Percentiles rank a stretch among this genome's conserved stretches.
phyloP scores from a whole-genome alignment of 30 jellyfish, hydroid and myxozoan species.

The Rhopilema esculentum region DNA sequence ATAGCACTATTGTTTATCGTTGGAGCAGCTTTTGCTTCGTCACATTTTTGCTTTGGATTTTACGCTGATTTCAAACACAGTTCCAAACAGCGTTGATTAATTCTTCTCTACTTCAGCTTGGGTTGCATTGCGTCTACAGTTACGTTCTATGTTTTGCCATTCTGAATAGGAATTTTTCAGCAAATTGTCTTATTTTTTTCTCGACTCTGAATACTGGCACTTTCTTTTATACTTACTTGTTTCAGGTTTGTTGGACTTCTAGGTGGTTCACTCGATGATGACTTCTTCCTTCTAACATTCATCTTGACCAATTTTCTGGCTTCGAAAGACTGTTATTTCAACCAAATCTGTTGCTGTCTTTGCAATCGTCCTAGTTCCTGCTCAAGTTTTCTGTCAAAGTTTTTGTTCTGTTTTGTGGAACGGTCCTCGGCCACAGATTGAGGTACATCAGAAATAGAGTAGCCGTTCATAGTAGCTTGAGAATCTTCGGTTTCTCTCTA shows the following conservation, averaged over 20 bases:
- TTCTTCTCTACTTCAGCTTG: too few species aligned
- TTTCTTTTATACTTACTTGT: neutral
- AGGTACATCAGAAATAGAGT: neutral
- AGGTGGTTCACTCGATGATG: neutral
- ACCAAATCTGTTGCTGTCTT: constrained; percentile 29
- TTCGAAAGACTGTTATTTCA: constrained; percentile 17
- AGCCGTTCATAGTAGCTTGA: neutral
- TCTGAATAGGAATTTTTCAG: neutral
- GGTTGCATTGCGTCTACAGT: too few species aligned
- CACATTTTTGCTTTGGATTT: too few species aligned
- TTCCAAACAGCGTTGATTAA: too few species aligned
- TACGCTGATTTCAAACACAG: too few species aligned
- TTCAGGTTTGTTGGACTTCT: neutral
- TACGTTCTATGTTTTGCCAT: too few species aligned
- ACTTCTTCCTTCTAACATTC: neutral
- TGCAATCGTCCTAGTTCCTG: constrained; percentile 2
- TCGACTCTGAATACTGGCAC: neutral
- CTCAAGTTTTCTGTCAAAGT: constrained; percentile 4
- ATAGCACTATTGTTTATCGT: too few species aligned
- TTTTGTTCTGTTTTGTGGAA: constrained; percentile 11
- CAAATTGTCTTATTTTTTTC: neutral
- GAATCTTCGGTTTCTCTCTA: neutral
- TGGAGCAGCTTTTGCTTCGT: too few species aligned
- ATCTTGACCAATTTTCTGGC: neutral
- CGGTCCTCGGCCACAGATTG: constrained; percentile 11